Percentiles rank a stretch among this genome's conserved stretches.
phyloP scores from a whole-genome alignment of 2,888 invertebrate species.

The Leucania comma region DNA sequence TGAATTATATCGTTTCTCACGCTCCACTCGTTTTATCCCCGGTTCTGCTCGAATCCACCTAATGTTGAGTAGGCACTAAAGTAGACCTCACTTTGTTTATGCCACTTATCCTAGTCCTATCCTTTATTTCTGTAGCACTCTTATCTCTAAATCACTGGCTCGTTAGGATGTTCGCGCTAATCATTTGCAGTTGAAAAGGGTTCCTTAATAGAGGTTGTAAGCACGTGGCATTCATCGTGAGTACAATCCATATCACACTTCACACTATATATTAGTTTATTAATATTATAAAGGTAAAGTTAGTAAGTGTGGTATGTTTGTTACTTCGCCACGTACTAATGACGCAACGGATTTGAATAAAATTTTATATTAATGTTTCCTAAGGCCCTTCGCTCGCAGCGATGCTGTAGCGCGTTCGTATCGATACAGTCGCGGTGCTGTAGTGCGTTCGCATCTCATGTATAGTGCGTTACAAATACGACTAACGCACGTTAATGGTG shows the following conservation, averaged over 20 bases:
- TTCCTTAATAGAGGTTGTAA: slow-evolving; percentile 1
- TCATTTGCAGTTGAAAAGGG: slow-evolving; percentile 28
- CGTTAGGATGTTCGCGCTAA: slow-evolving; percentile 14
- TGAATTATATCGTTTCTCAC: slow-evolving; percentile 26
- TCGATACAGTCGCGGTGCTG: no score
- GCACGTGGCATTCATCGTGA: not conserved
- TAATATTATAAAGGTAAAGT: not conserved
- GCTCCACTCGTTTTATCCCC: slow-evolving; percentile 31
- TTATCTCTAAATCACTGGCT: slow-evolving; percentile 21
- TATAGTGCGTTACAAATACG: no score
- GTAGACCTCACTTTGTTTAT: slow-evolving; percentile 44
- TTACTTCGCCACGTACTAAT: not conserved
- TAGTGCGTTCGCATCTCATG: no score
- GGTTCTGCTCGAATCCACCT: slow-evolving; percentile 37
- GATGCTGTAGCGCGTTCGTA: no score
- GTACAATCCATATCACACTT: not conserved
- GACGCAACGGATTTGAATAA: not conserved
- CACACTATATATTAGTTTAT: not conserved
- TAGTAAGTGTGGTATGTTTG: not conserved
- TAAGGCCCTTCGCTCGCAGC: no score
- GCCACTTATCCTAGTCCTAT: slow-evolving; percentile 26
- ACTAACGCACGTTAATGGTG: no score
- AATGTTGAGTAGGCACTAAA: slow-evolving; percentile 32
- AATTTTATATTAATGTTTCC: not conserved
- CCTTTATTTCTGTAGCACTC: slow-evolving; percentile 39